Evolutionary conservation across 2,888 invertebrate species (phyloP), one percentile per base, ranked within the genome.

Genomic region (Cryptophagus acutangulus): DNA sequence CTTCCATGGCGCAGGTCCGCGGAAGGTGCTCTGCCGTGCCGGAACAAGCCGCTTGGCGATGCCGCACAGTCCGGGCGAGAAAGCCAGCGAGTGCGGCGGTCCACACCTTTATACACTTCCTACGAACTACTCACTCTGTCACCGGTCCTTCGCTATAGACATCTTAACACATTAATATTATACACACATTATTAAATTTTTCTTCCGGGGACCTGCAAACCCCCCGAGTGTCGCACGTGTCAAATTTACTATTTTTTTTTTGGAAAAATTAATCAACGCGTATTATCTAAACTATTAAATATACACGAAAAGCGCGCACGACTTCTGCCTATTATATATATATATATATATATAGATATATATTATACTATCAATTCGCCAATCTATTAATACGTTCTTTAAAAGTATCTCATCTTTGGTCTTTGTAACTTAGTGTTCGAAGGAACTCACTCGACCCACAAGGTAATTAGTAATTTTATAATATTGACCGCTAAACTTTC

Each of bases 71-170:
- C 74, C 75, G 66, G 77, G 65, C 71, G 76, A 55, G 73, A 71
- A 52, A 75, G 72, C 64, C 74, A 74, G 51, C 66, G 72, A 73
- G 74, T 78, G 64, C 78, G 77, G 78, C 69, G 77, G 59, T 77
- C 77, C 62, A 62, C 14, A 31, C 14, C 62, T 66, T 52, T 51
- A 51, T 49, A 64, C 62, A 60, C 58, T 63, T 63, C 63, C 62
- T 65, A 65, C 64, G 63, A 63, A 65, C 62, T 63, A 57, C 58
- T 61, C 62, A 64, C 59, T 64, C 63, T 62, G 49, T 58, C 60
- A 60, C 62, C 58, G 60, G 58, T 60, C 61, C 62, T 61, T 55
- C 56, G 2, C 17, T n/a, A 17, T 3, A 26, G 4, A 3, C 4
- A 26, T 4, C 9, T n/a, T 26, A 12, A 10, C 12, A 29, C 5